Percentiles rank a stretch among this genome's conserved stretches.
Conservation (phyloP, 2,888 invertebrate species). For the Drosophila buzzatii region DNA sequence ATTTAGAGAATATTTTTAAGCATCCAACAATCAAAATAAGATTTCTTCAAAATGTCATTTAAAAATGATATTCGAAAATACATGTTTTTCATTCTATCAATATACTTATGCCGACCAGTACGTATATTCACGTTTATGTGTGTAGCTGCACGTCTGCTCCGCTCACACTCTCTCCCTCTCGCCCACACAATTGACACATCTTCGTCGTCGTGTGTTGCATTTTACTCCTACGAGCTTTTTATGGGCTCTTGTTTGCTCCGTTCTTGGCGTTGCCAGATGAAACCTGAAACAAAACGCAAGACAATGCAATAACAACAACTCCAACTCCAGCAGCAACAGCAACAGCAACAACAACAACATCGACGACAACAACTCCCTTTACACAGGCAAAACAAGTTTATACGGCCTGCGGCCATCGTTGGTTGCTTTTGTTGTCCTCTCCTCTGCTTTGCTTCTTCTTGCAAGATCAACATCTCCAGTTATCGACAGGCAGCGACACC, state of each 20-base stretch:
- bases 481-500: constrained; percentile 79
- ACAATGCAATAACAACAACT: constrained; percentile 71
- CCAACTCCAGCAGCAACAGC: constrained; percentile 30
- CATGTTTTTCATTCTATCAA: too few species aligned
- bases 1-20: too few species aligned
- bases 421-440: constrained; percentile 58
- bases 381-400: constrained; percentile 81
- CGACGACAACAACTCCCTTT: constrained; percentile 67
- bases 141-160: constrained; percentile 24
- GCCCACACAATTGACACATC: constrained; percentile 79
- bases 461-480: constrained; percentile 79
- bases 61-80: too few species aligned
- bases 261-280: constrained; percentile 79
- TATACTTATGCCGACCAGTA: too few species aligned
- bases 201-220: constrained; percentile 61
- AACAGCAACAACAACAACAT: constrained; percentile 37
- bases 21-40: too few species aligned
- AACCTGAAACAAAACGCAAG: constrained; percentile 79
- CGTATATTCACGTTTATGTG: neutral
- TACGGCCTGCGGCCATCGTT: constrained; percentile 61
- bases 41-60: too few species aligned
- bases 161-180: constrained; percentile 20
- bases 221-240: constrained; percentile 77
- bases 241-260: constrained; percentile 67
- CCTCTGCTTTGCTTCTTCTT: constrained; percentile 60